Evolutionary conservation across 2,797 vertebrate genomes (phyloP).

Genomic region (Taeniopygia guttata): DNA sequence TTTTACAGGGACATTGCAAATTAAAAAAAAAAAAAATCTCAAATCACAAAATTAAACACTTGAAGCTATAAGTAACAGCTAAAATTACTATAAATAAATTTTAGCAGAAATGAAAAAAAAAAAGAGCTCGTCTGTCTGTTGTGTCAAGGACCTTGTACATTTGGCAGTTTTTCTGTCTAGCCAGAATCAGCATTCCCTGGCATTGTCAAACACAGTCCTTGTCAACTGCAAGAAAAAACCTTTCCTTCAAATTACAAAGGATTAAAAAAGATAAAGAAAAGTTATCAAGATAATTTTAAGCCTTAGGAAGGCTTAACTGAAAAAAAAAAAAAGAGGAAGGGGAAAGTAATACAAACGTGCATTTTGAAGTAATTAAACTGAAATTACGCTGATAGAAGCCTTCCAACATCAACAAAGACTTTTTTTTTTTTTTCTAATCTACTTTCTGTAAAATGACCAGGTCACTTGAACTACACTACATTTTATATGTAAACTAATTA

Average conservation of each 20-base stretch:
- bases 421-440: background rate
- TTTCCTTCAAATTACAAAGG: background rate
- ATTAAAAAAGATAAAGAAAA: constrained; percentile 10
- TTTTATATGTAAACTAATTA: background rate
- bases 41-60: background rate
- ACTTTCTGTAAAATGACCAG: background rate
- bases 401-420: background rate
- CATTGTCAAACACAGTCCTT: background rate
- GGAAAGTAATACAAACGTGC: background rate
- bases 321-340: background rate
- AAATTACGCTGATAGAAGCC: background rate
- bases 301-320: background rate
- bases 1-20: background rate
- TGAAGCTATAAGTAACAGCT: background rate
- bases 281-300: background rate
- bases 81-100: background rate
- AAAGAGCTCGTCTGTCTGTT: background rate
- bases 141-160: background rate
- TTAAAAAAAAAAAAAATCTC: background rate
- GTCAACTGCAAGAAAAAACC: background rate
- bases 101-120: background rate
- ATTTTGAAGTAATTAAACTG: background rate
- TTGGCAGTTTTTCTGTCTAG: background rate
- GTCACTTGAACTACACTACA: background rate
- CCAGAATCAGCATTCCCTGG: background rate